These are phyloP conservation scores for Condylostylus longicornis DNA, from an alignment of 1,140 invertebrate genomes.

Conservation along the genomic window DNA sequence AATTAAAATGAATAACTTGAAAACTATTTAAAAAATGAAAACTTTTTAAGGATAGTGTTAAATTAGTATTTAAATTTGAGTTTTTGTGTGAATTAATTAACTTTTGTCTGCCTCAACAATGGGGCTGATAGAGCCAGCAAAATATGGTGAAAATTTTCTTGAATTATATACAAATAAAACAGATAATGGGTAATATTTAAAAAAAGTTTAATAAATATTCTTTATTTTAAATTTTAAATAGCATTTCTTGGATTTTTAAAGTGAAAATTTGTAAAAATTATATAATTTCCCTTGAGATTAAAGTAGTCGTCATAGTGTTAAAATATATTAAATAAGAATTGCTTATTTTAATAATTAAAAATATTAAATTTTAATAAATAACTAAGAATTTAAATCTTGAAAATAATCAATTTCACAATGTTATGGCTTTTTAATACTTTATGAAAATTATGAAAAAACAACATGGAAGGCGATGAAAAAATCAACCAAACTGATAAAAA, in stretches of 20 bases:
- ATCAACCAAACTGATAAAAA: too few species aligned
- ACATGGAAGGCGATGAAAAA: too few species aligned
- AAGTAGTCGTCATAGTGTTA: not conserved
- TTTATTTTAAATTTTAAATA: not conserved
- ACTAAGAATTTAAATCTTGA: too few species aligned
- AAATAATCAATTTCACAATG: too few species aligned
- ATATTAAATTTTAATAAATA: not conserved
- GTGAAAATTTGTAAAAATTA: not conserved
- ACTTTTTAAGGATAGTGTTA: too few species aligned
- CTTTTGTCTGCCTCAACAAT: conserved; percentile 25
- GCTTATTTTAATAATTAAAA: not conserved
- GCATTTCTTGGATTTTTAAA: conserved; percentile 2
- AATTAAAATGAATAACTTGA: too few species aligned
- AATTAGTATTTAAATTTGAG: too few species aligned
- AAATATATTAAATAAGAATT: conserved; percentile 20
- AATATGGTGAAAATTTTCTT: conserved; percentile 32
- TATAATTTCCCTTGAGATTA: not conserved
- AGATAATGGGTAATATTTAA: conserved; percentile 21
- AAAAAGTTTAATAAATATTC: not conserved
- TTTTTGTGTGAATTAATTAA: too few species aligned
- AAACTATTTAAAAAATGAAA: too few species aligned
- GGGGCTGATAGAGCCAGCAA: conserved; percentile 27
- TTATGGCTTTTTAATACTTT: too few species aligned
- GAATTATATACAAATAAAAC: conserved; percentile 29
- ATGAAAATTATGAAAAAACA: too few species aligned